Evolutionary conservation across 64 coral and sea anemone species (phyloP), one percentile per base, ranked within the genome.

Genomic region (Pocillopora verrucosa): DNA sequence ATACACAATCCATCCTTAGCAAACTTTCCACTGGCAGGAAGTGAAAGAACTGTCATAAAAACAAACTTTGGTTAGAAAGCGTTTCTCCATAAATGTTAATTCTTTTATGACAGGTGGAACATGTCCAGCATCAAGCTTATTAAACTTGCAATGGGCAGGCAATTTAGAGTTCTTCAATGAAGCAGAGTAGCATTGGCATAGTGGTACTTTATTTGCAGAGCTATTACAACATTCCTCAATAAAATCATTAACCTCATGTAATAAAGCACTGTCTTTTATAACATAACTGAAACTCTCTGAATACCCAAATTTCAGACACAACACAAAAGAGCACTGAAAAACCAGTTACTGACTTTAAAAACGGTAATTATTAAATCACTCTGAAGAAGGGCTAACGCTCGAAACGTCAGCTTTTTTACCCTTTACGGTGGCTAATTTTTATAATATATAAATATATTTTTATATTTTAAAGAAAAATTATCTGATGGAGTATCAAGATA

Each of bases 31-130:
- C 88, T 76, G 80, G 76, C 76, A 65, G 88, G 88, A 80, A 89
- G 62, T n/a, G 58, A 63, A 1, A 89, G 26, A 80, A 80, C 65
- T 80, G 76, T 89, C 88, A 89, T 80, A 64, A 79, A 89, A 62
- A 63, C 75, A 76, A 34, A 80, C 72, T 89, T 89, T 76, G 72
- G 74, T 51, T 65, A 89, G 67, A 64, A 89, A 80, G 17, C 63
- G 37, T 89, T 80, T 89, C 76, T 89, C 88, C 62, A 89, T 89
- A 38, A 89, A 80, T 65, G 36, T 89, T 80, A 80, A 64, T 35
- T 78, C 80, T 79, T 70, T 69, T 1, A 80, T 60, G 17, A 34
- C 36, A 59, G 61, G 24, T 80, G 88, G 76, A 30, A 80, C 74
- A 79, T 59, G 67, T 63, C 62, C 76, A 25, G 67, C 60, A 75